Base-by-base conservation (phyloP, 2,888 invertebrate species). In the Sisyra terminalis region DNA sequence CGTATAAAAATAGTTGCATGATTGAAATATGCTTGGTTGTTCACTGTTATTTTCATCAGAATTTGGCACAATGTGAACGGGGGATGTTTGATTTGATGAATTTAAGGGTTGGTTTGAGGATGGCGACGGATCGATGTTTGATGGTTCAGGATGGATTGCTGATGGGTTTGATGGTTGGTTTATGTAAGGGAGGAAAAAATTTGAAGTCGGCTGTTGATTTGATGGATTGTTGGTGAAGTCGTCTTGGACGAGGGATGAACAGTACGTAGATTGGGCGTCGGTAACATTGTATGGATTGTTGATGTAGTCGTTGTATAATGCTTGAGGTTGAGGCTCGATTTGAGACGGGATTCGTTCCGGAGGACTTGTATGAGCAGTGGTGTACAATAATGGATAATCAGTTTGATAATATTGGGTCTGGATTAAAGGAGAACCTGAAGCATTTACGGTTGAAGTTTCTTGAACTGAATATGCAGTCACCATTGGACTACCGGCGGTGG, bases 1-100 rank as follows among this genome's bases (percentile, higher is more conserved):
- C 3, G 64, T 63, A 1, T 67, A 65, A 52, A 79, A 80, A 55
- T 78, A 80, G 53, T 71, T 78, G 0, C 76, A 66, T 50, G 77
- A 76, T 49, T 71, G 73, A 51, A 75, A 75, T 45, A 71, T 64
- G 50, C 65, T 60, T 2, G 64, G 63, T 29, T 45, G 43, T 16
- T 64, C 64, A 29, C 58, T 56, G 29, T 31, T 42, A 39, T 35
- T 29, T 10, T 42, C 39, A 14, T 29, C 9, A 40, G 10, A 34
- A 8, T 29, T 29, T 31, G 43, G 43, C 30, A 35, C 37, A 24
- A 5, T 24, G 24, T 24, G 24, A 24, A 24, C 24, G 24, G 24
- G 24, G 24, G 24, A 24, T 24, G 24, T 24, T 24, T 24, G 24
- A 24, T 24, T 24, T 5, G 24, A 24, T 7, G 24, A 24, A 42